Evolutionary conservation across 1,140 invertebrate genomes (phyloP), one percentile per base, ranked within the genome.

Genomic region (Coptotermes formosanus): DNA sequence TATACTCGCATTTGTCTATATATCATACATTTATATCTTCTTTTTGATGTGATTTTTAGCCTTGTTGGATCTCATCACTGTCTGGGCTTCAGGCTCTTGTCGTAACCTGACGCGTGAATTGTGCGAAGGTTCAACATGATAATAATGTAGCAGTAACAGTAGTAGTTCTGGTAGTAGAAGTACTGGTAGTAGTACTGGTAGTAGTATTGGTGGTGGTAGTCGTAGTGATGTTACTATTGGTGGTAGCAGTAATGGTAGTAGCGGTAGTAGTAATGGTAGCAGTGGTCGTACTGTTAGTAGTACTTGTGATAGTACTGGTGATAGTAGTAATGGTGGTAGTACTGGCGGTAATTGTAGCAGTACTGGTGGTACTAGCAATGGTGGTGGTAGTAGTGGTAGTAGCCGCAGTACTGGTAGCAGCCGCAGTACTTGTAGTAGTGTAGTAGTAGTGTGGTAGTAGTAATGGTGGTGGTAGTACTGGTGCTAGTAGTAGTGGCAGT

Each of bases 381-480:
- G 82, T 82, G 23, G 43, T 82, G 23, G 82, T 82, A 44, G 82
- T 82, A 44, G 43, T 82, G 23, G 30, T 82, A 82, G 82, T 82
- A 44, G 43, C 16, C 9, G 82, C 23, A 82, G 82, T 82, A 44
- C 9, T 82, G 82, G 43, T 82, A 23, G 82, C 23, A 44, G 43
- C 23, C 9, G 82, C 23, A 44, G 82, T 82, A 44, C 9, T 82
- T 9, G 30, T 82, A 82, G 82, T 32, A 44, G 43, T 82, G 43
- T 82, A 82, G 82, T 23, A 44, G 23, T 82, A 44, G 23, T 82
- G 82, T 82, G 23, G 43, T 82, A 44, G 82, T 82, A 23, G 43
- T 82, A 16, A 16, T 23, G 23, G 82, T 23, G 23, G 43, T 82
- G 23, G 82, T 82, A 82, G 82, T 82, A 44, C 82, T 38, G 43